phyloP scores from a whole-genome alignment of 2,113 vertebrate genomes.

The Zosterops lateralis region DNA sequence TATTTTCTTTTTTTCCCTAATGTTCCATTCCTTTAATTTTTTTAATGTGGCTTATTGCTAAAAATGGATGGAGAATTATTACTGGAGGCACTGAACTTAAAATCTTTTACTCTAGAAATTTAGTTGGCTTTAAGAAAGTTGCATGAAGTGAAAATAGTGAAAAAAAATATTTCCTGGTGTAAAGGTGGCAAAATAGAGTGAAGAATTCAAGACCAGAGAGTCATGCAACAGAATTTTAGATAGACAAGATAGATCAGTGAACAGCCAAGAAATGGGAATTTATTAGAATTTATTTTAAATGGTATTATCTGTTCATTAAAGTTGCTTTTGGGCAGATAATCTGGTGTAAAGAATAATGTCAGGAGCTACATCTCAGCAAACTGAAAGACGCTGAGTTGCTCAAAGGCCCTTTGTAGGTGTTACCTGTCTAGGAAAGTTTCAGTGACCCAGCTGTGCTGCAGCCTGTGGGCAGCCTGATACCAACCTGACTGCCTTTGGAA shows the following conservation, averaged over 20 bases:
- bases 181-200: not conserved
- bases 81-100: not conserved
- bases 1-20: not conserved
- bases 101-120: not conserved
- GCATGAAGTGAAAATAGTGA: not conserved
- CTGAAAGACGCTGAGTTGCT: not conserved
- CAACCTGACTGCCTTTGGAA: not conserved
- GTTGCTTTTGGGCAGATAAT: not conserved
- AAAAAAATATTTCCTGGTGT: not conserved
- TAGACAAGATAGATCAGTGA: not conserved
- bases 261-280: not conserved
- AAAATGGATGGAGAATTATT: not conserved
- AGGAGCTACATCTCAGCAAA: not conserved
- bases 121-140: not conserved
- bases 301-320: not conserved
- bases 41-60: not conserved
- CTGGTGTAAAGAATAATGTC: not conserved
- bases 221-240: not conserved
- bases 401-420: not conserved
- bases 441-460: not conserved
- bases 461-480: not conserved
- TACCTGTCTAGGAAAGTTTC: not conserved
- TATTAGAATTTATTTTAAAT: not conserved
- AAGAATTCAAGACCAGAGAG: not conserved
- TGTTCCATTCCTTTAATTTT: not conserved